These are phyloP conservation scores for Meandrina meandrites DNA, from an alignment of 92 coral and sea anemone genomes.

Conservation along the genomic window DNA sequence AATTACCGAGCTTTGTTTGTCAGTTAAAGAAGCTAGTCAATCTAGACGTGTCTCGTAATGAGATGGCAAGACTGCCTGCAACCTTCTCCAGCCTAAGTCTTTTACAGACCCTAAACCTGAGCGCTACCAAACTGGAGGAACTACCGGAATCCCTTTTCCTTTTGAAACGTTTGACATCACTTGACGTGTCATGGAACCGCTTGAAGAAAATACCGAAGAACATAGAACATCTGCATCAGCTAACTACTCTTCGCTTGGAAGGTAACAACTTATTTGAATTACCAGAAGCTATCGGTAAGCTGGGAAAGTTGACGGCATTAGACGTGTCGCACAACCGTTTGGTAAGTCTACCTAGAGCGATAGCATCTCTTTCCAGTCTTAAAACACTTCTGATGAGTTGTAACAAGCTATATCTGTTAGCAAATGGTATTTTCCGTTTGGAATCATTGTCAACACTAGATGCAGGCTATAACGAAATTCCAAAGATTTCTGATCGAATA, in stretches of 20 bases:
- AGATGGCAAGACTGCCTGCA: background rate
- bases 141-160: background rate
- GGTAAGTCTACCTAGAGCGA: background rate
- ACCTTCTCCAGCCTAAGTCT: background rate
- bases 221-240: background rate
- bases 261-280: constrained; percentile 1
- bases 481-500: background rate
- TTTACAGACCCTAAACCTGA: constrained; percentile 1
- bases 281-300: background rate
- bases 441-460: background rate
- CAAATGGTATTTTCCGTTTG: background rate
- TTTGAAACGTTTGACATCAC: background rate
- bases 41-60: constrained; percentile 6
- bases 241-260: background rate
- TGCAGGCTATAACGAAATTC: constrained; percentile 8
- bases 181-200: constrained; percentile 19
- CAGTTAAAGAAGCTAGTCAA: constrained; percentile 2
- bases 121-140: background rate
- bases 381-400: constrained; percentile 11
- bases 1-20: constrained; percentile 3
- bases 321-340: background rate
- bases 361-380: background rate
- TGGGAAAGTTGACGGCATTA: constrained; percentile 1
- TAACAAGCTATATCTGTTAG: background rate
- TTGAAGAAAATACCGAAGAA: background rate